Conservation (phyloP, 2,113 vertebrate genomes). For the Aldabrachelys gigantea region DNA sequence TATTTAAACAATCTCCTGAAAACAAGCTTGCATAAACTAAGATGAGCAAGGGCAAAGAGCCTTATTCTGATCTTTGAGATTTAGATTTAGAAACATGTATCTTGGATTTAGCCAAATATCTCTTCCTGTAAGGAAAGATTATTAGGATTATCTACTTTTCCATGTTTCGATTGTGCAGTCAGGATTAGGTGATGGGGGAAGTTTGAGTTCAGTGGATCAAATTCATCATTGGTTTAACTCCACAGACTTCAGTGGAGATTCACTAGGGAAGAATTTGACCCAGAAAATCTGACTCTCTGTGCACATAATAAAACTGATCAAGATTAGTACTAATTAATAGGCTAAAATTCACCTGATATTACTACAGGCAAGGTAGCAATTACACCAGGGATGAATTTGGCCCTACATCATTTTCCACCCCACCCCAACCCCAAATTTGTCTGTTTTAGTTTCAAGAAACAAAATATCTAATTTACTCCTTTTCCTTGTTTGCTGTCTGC, state of each 20-base stretch:
- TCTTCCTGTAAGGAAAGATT: constrained; percentile 9
- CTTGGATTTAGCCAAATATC: not conserved
- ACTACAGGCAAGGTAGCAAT: not conserved
- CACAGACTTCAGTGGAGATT: constrained; percentile 14
- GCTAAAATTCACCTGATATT: not conserved
- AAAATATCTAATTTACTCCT: not conserved
- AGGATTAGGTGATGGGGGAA: constrained; percentile 20
- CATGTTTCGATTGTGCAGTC: constrained; percentile 2
- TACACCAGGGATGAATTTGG: not conserved
- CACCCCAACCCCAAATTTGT: not conserved
- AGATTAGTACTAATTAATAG: constrained; percentile 36
- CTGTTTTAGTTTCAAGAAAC: not conserved
- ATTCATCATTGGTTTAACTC: not conserved
- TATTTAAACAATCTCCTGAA: not conserved
- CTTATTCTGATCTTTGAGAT: not conserved
- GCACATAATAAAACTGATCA: constrained; percentile 54
- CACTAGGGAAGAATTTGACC: constrained; percentile 34
- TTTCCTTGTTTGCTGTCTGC: not conserved
- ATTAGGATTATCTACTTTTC: constrained; percentile 14
- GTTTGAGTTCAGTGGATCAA: constrained; percentile 27
- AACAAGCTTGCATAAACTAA: not conserved
- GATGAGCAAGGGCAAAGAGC: not conserved
- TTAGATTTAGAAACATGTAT: not conserved
- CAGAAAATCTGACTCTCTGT: constrained; percentile 58
- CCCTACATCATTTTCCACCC: not conserved